phyloP scores from a whole-genome alignment of 2,797 vertebrate genomes.

The Enteromius unitaeniatus region DNA sequence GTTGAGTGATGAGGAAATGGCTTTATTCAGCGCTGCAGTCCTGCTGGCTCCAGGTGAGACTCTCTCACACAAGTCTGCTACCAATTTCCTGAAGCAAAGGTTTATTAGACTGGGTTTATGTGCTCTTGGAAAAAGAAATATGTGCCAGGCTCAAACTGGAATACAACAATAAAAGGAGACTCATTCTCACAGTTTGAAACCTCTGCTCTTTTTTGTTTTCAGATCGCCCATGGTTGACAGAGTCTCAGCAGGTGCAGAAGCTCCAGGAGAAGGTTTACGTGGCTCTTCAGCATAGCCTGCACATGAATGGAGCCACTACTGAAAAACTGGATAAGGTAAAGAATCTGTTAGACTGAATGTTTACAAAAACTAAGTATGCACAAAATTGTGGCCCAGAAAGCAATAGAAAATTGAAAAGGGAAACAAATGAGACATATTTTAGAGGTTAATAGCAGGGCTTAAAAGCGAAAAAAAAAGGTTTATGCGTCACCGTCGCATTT shows the following conservation, averaged over 20 bases:
- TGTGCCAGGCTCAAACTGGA: neutral
- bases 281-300: conserved; percentile 89
- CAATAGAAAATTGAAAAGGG: neutral
- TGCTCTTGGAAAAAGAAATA: neutral
- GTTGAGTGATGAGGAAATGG: conserved; percentile 90
- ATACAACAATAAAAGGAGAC: neutral
- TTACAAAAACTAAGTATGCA: neutral
- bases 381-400: neutral
- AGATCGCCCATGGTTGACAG: conserved; percentile 89
- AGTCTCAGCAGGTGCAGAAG: conserved; percentile 87
- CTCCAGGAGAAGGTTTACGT: conserved; percentile 90
- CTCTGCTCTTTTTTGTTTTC: conserved; percentile 20
- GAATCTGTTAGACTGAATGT: neutral
- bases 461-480: too few species aligned
- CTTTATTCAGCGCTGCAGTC: conserved; percentile 86
- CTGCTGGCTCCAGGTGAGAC: conserved; percentile 86
- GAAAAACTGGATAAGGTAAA: conserved; percentile 90
- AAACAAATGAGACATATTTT: neutral
- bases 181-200: conserved; percentile 6
- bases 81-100: neutral
- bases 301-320: conserved; percentile 80
- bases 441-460: neutral
- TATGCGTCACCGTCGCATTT: too few species aligned
- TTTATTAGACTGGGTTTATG: neutral
- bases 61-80: neutral